phyloP scores from a whole-genome alignment of 2,113 vertebrate species.

The Australoheros scitulus region DNA sequence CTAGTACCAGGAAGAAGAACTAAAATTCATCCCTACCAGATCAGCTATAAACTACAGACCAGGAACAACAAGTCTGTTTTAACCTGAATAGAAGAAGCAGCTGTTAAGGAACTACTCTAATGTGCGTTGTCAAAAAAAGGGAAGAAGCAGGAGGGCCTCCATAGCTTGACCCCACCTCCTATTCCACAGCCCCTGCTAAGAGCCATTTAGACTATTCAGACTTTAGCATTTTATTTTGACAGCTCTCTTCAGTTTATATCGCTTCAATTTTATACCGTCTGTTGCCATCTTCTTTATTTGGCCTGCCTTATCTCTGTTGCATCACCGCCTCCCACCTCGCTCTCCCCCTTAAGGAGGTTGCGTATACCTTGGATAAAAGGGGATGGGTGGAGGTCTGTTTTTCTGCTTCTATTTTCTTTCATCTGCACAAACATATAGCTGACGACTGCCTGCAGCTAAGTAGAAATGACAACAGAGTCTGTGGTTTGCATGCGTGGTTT shows the following conservation, averaged over 20 bases:
- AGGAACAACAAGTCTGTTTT: background rate
- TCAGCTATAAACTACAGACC: background rate
- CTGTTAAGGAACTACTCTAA: background rate
- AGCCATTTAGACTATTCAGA: background rate
- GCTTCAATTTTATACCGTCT: background rate
- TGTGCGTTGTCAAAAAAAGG: slow-evolving; percentile 16
- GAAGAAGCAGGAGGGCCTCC: slow-evolving; percentile 15
- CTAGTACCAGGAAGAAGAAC: slow-evolving; percentile 10
- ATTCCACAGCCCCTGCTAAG: background rate
- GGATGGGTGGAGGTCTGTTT: background rate
- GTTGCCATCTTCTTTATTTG: slow-evolving; percentile 40
- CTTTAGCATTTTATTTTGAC: background rate
- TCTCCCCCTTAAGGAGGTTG: slow-evolving; percentile 19
- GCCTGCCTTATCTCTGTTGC: slow-evolving; percentile 33
- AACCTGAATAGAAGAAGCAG: background rate
- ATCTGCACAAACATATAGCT: background rate
- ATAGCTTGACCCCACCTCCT: background rate
- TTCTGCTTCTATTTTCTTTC: slow-evolving; percentile 17
- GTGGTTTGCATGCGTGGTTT: slow-evolving; percentile 43
- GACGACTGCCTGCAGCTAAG: slow-evolving; percentile 22
- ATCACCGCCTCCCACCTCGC: slow-evolving; percentile 37
- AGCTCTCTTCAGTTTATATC: slow-evolving; percentile 8
- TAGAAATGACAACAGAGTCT: slow-evolving; percentile 33
- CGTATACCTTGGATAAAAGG: background rate
- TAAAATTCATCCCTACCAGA: background rate